Evolutionary conservation across 2,113 vertebrate genomes (phyloP), one percentile per base, ranked within the genome.

Genomic region (Crocuta crocuta): DNA sequence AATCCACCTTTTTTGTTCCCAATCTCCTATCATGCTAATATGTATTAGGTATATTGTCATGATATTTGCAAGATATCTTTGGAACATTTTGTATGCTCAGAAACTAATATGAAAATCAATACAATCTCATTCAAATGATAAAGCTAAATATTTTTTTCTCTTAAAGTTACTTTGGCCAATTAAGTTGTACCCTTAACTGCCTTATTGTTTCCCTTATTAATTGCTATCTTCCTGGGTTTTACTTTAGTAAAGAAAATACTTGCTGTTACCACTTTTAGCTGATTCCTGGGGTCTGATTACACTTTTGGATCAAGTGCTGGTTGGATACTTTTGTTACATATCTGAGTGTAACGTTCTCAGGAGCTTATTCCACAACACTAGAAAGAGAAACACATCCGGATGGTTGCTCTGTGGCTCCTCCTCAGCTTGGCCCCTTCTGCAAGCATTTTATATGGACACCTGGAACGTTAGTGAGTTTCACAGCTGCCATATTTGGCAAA

Each of bases 91-190:
- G 12, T 97, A 78, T 96, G n/a, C 89, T 98, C 73, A 81, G 94
- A 98, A 90, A 97, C 53, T 97, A 98, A 98, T 96, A 98, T 24
- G 58, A 98, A 98, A 98, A 98, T 98, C 96, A 97, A 98, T 98
- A 98, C 23, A 85, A 50, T 97, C 74, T 98, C 96, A 97, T 97
- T 96, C 95, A 96, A 97, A 97, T 98, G 92, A 95, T 90, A 81
- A 79, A 97, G 96, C 97, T 76, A 96, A 94, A 95, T 63, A 80
- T 85, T 83, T 91, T 95, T 96, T 94, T 61, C 35, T 89, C 43
- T 97, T 98, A 85, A 76, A 76, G 87, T 98, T 81, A 97, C 61
- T 92, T 94, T 82, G 4, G 95, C 70, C 87, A 95, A 70, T 97
- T 97, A 97, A 97, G 95, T 94, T 58, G 68, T 15, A n/a, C 23